A percentile compares a stretch with the other conserved stretches of the same genome.
Conservation (phyloP, 2,888 invertebrate genomes). For the Resseliella maxima region DNA sequence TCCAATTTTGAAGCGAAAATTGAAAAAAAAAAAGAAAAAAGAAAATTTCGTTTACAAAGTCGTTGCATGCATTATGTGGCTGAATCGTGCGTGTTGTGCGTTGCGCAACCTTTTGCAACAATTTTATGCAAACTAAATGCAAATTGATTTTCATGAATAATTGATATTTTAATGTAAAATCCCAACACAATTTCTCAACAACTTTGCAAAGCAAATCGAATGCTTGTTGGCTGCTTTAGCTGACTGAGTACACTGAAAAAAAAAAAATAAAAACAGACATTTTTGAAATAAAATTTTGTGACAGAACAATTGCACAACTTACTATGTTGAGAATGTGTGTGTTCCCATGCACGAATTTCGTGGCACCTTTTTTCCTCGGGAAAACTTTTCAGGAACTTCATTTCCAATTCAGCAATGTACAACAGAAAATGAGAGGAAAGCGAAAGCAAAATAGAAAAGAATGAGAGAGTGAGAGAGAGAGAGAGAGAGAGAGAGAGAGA, state of each 20-base stretch:
- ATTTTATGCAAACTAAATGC: constrained; percentile 55
- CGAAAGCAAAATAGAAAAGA: too few species aligned
- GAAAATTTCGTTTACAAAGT: neutral
- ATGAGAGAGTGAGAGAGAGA: too few species aligned
- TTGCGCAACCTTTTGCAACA: neutral
- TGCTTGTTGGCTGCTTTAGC: neutral
- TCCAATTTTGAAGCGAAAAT: neutral
- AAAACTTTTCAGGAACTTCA: neutral
- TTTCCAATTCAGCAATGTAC: neutral
- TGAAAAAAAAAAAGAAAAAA: neutral
- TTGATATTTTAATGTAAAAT: constrained; percentile 51
- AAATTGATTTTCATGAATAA: constrained; percentile 55
- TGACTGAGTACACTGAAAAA: neutral
- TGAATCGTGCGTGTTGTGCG: neutral
- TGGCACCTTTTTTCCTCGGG: neutral
- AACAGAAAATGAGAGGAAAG: too few species aligned
- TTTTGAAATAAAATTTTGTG: neutral
- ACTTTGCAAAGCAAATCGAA: constrained; percentile 8
- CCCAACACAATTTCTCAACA: constrained; percentile 43
- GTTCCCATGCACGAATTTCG: neutral
- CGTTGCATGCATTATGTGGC: neutral
- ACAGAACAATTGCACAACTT: constrained; percentile 27
- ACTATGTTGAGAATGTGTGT: neutral
- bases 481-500: neutral
- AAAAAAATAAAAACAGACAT: too few species aligned